phyloP scores from a whole-genome alignment of 1,140 invertebrate genomes.

The Ericerus pela region DNA sequence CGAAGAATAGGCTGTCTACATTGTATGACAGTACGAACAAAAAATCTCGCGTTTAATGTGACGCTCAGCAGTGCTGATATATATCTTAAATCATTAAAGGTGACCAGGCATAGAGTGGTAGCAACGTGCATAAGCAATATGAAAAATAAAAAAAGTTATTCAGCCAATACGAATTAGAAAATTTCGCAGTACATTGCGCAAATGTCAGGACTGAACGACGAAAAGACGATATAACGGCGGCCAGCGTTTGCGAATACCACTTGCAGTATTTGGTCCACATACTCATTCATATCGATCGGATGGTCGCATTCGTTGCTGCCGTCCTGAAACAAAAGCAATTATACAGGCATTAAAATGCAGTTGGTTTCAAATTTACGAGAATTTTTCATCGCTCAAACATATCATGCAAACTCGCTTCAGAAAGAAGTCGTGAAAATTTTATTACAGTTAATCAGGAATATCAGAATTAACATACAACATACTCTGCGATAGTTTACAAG shows the following conservation, averaged over 20 bases:
- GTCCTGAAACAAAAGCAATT: constrained; percentile 37
- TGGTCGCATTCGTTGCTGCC: constrained; percentile 74
- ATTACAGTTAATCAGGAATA: constrained; percentile 12
- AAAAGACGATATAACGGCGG: constrained; percentile 70
- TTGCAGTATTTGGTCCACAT: constrained; percentile 77
- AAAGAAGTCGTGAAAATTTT: constrained; percentile 12
- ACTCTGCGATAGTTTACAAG: not conserved
- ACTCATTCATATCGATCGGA: constrained; percentile 79
- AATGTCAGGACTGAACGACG: constrained; percentile 88
- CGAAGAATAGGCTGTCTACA: too few relatives aligned
- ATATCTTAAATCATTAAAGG: too few relatives aligned
- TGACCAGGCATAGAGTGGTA: too few relatives aligned
- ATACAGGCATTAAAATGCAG: constrained; percentile 9
- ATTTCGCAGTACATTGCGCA: constrained; percentile 79
- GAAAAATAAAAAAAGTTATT: too few relatives aligned
- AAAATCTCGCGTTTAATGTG: too few relatives aligned
- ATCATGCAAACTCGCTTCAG: not conserved
- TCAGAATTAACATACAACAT: not conserved
- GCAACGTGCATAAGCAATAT: too few relatives aligned
- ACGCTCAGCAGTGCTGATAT: too few relatives aligned
- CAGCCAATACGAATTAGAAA: too few relatives aligned
- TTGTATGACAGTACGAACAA: too few relatives aligned
- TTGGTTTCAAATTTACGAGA: not conserved
- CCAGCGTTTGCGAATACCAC: constrained; percentile 55
- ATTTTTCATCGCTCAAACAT: not conserved